Base-by-base conservation (phyloP, 1,140 invertebrate genomes). In the Wasmannia auropunctata region DNA sequence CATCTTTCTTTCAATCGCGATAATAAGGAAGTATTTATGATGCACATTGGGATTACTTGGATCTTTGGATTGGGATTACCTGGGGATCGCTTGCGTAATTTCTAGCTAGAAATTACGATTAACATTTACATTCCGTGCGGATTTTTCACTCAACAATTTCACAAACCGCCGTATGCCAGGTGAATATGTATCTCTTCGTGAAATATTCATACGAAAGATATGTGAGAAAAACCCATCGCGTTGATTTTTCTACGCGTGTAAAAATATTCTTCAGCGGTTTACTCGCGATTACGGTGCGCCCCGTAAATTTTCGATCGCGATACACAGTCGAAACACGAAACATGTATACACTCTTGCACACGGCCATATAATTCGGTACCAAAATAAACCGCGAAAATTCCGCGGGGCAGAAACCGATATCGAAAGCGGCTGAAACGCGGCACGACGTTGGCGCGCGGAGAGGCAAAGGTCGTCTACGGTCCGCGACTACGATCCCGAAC, bases 301-400 rank as follows among this genome's bases (percentile, higher is more conserved):
- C n/a, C 8, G 6, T 80, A 80, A 70, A 37, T 69, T 69, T 54
- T 28, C 49, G 16, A 25, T 65, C 60, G 40, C 74, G 34, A 62
- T 77, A 46, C 34, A 70, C 34, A 49, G n/a, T 19, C 49, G 34
- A 54, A 54, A 54, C n/a, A 25, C 22, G 31, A 65, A 40, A 14
- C 22, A 43, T 5, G 43, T 25, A 34, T 14, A 19, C 8, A 62
- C 22, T n/a, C n/a, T 22, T 34, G 37, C 7, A 8, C 10, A 8
- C 10, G 19, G 43, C 34, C 51, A 19, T 54, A 70, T 28, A 54
- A 69, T 22, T 6, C 16, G 3, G n/a, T 40, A 40, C 46, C 16
- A 16, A 80, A 83, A 83, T 74, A 74, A 83, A 83, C 14, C 67
- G 28, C 54, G 28, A 72, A 83, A 83, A 43, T 83, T 74, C 51